Base-by-base conservation (phyloP, 2,797 vertebrate genomes). In the Peromyscus eremicus region DNA sequence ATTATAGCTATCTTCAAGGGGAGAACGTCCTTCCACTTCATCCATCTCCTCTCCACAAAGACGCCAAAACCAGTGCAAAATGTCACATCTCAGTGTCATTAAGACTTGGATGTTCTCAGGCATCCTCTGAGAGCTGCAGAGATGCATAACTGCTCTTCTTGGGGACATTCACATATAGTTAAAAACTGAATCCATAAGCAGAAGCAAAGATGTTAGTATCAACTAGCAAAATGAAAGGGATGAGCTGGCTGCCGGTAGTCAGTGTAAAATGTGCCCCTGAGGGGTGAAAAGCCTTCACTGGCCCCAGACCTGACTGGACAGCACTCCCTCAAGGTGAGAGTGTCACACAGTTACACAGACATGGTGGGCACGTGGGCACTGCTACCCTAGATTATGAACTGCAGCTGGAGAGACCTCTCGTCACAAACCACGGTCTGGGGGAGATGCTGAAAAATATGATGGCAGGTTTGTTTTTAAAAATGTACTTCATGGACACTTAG, bases 71-170 rank as follows among this genome's bases (percentile, higher is more conserved):
- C 73, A 75, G 27, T 0, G 11, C 14, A n/a, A 23, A 68, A 70
- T 12, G 4, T 4, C 14, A 64, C 27, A 19, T 73, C 17, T 52
- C 6, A 1, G 21, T 19, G 60, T 25, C 16, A 0, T 6, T 1
- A 21, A 87, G 66, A 34, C 29, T 27, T 16, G 6, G 8, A 6
- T 34, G 16, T 29, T 34, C 25, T 37, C 68, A 46, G 8, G 3
- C 0, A 6, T 0, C 1, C 49, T n/a, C 43, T 25, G 4, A 49
- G 1, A 27, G 60, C 43, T 17, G 2, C 21, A 29, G 12, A 10
- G 46, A 66, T 0, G 1, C 14, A 5, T 0, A 3, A 0, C 1
- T 2, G 3, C 11, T 57, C 21, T 16, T 91, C 66, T 46, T 9
- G 12, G 64, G 40, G 37, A 8, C 32, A 62, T 68, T 40, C 10